Evolutionary conservation across 2,888 invertebrate species (phyloP).

Genomic region (Cylindroiulus punctatus): DNA sequence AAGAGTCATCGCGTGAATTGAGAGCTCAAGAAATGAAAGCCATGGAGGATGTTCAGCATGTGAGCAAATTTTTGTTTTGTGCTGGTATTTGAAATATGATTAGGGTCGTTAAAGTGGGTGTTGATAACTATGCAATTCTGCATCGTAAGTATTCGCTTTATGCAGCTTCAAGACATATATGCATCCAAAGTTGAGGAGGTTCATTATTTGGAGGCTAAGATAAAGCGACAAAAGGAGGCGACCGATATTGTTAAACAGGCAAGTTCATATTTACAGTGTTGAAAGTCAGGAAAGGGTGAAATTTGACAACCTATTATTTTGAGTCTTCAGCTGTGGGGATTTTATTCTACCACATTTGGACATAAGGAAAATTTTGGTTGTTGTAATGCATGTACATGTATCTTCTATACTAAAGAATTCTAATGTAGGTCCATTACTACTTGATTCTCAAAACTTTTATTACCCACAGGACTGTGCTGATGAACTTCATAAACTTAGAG

Average conservation of each 20-base stretch:
- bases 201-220: background rate
- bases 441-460: no score
- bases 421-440: no score
- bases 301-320: background rate
- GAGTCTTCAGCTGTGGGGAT: no score
- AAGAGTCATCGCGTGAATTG: background rate
- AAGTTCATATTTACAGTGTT: background rate
- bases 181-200: constrained; percentile 26
- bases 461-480: background rate
- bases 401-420: no score
- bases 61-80: background rate
- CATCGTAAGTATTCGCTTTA: background rate
- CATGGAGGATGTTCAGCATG: constrained; percentile 33
- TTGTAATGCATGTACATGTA: background rate
- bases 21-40: background rate
- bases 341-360: no score
- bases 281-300: background rate
- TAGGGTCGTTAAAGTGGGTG: no score
- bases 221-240: background rate
- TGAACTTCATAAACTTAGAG: background rate
- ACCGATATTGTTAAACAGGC: background rate
- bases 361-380: background rate
- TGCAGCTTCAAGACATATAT: background rate
- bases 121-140: background rate
- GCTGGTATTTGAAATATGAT: background rate